Percentiles rank a stretch among this genome's conserved stretches.
phyloP scores from a whole-genome alignment of 2,888 invertebrate species.

The Trilocha varians region DNA sequence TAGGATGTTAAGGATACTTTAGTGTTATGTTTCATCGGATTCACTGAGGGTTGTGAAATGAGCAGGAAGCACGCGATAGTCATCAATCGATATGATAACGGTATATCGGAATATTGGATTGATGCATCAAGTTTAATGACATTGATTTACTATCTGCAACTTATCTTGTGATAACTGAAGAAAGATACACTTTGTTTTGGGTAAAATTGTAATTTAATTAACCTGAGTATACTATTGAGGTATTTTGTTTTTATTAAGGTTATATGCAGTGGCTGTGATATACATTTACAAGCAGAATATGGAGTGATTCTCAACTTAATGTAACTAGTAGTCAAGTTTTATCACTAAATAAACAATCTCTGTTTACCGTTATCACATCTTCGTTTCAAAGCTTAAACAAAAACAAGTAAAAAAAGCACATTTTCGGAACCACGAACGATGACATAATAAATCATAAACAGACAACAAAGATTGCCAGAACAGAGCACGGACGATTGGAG shows the following conservation, averaged over 20 bases:
- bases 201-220: too few species aligned
- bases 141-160: too few species aligned
- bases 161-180: too few species aligned
- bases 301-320: too few species aligned
- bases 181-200: too few species aligned
- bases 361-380: too few species aligned
- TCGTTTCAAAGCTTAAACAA: neutral
- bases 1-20: conserved; percentile 40
- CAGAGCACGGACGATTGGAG: neutral
- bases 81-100: conserved; percentile 26
- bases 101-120: neutral
- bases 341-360: too few species aligned
- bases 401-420: neutral
- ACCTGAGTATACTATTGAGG: too few species aligned
- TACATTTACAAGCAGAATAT: too few species aligned
- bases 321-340: too few species aligned
- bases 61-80: conserved; percentile 40
- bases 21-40: conserved; percentile 25
- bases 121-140: neutral
- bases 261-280: too few species aligned
- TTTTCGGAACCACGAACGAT: neutral
- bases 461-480: neutral
- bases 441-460: neutral
- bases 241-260: too few species aligned
- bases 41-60: conserved; percentile 34